Base-by-base conservation (phyloP, 2,113 vertebrate genomes). In the Psammodynastes pulverulentus region DNA sequence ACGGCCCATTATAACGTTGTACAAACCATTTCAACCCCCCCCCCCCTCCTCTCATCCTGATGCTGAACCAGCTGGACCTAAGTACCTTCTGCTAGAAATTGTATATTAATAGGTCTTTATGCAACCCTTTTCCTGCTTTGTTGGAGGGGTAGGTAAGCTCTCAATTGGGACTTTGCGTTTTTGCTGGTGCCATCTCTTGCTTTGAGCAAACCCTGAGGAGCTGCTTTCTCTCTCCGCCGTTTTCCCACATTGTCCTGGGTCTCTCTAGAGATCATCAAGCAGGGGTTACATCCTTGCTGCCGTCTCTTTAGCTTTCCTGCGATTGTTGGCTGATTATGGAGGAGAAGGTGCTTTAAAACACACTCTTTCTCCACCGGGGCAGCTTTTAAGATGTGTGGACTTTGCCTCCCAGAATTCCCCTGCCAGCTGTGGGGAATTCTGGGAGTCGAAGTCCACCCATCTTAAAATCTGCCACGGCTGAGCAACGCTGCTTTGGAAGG, bases 1-100 rank as follows among this genome's bases (percentile, higher is more conserved):
- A 89, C 4, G 95, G 95, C 94, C 93, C 90, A 91, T 93, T 87
- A 91, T 94, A 96, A 95, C 96, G 97, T 97, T 97, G 97, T 97
- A 97, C 97, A 97, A 96, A 95, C 23, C 93, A 86, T 97, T 95
- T 95, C 91, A 95, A 90, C 96, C 96, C 94, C 96, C 95, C 95
- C 86, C 91, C 43, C 93, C 52, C 95, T 88, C 91, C 43, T 93
- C 52, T 91, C 24, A 58, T 94, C 90, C 90, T 94, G n/a, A 58
- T 94, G 15, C 52, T 56, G 96, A 96, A 95, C 94, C 94, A 96
- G 97, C 96, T 95, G 97, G 94, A 84, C 92, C 95, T 93, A 85
- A 94, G 96, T 90, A 94, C 93, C 72, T 93, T 95, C 56, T 1
- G 8, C 94, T 43, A 49, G 94, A 21, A 96, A 95, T 95, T 96